Evolutionary conservation across 92 coral and sea anemone species (phyloP), one percentile per base, ranked within the genome.

Genomic region (Plumapathes pennacea): DNA sequence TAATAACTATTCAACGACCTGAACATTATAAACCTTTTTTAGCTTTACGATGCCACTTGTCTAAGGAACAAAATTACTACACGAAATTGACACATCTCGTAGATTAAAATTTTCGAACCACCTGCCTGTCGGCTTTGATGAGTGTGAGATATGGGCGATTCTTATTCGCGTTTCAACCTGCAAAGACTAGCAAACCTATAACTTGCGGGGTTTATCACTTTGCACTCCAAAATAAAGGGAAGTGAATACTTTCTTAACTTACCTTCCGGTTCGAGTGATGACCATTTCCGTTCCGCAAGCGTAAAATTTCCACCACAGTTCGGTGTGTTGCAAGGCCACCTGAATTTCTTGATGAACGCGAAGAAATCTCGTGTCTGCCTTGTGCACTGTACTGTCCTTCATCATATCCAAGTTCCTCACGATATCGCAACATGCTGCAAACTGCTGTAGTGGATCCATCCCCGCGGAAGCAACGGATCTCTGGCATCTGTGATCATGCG

Each of bases 271-370:
- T 37, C 95, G 50, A 5, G 95, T 86, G 12, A 86, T 86, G 19
- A 86, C 95, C 95, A 86, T 86, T 32, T 86, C 95, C 2, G 95
- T 86, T 11, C 95, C 95, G 44, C 95, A 86, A 44, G 89, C 69
- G 58, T 82, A 86, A 39, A 86, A 86, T 43, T 82, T 86, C 95
- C 95, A 86, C 95, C 95, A 86, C 31, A 86, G 61, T 6, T 82
- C 95, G 14, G 85, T 86, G 21, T 86, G 95, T 32, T 86, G 95
- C 46, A 86, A 54, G 26, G 95, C 95, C 31, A 86, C 95, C 65
- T 83, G 95, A 13, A 86, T 64, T 48, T 83, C 95, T 47, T 84
- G 85, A 15, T 57, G 80, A 2, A 52, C 63, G 4, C 64, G 56
- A 36, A 62, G 32, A 59, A 80, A 23, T 48, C 75, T 63, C 34